Evolutionary conservation across 1,140 invertebrate species (phyloP).

Genomic region (Antheraea pernyi): DNA sequence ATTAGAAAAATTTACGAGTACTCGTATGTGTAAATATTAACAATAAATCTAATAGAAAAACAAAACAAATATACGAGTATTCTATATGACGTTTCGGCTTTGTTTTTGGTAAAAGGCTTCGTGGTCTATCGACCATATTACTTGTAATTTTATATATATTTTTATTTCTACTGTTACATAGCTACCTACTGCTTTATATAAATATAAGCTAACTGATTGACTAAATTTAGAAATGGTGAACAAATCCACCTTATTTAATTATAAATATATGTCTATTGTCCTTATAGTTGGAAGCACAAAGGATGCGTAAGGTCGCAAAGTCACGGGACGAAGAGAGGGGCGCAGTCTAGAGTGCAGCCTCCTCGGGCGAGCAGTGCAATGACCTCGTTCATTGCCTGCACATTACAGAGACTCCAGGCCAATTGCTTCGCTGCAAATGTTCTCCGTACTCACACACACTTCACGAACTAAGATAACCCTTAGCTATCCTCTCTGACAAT

Average conservation of each 20-base stretch:
- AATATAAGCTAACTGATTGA: too few relatives aligned
- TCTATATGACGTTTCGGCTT: too few relatives aligned
- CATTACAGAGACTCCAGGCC: constrained; percentile 48
- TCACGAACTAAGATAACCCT: constrained; percentile 27
- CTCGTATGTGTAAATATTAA: too few relatives aligned
- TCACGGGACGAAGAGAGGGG: constrained; percentile 34
- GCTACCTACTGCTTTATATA: too few relatives aligned
- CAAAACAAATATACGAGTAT: too few relatives aligned
- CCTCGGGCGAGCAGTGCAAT: constrained; percentile 56
- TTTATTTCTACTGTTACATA: too few relatives aligned
- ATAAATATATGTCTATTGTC: background rate
- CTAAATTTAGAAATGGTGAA: too few relatives aligned
- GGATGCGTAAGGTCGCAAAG: constrained; percentile 37
- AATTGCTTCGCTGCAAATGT: constrained; percentile 37
- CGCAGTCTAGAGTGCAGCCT: constrained; percentile 56
- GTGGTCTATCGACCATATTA: too few relatives aligned
- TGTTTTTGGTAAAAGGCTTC: too few relatives aligned
- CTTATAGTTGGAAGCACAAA: constrained; percentile 18
- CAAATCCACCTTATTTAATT: background rate
- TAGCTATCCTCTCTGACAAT: constrained; percentile 20
- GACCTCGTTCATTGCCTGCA: constrained; percentile 58
- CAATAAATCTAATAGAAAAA: too few relatives aligned
- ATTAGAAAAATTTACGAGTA: too few relatives aligned
- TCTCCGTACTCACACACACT: constrained; percentile 45
- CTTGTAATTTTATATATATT: too few relatives aligned